Percentiles rank a stretch among this genome's conserved stretches.
These are phyloP conservation scores for Druceiella hillmani DNA, from an alignment of 2,888 invertebrate species.

Conservation along the genomic window DNA sequence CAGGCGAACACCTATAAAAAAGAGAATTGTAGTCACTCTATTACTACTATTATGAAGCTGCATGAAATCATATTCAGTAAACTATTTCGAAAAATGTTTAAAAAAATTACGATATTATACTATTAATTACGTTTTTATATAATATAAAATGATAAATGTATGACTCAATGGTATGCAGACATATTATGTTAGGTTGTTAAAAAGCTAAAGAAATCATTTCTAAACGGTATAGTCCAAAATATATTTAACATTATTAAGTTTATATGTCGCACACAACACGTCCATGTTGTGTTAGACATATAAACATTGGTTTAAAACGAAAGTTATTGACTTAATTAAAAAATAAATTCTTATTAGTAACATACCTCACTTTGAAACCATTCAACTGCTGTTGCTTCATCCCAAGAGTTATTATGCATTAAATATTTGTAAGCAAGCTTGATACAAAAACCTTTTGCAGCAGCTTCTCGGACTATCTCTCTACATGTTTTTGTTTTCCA, in stretches of 20 bases:
- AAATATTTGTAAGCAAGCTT: conserved; percentile 55
- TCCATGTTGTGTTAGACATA: too few relatives aligned
- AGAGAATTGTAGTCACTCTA: conserved; percentile 5
- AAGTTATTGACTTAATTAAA: too few relatives aligned
- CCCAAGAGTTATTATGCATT: conserved; percentile 49
- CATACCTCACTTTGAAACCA: conserved; percentile 55
- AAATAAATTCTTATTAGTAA: background rate
- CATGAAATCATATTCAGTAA: background rate
- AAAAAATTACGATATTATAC: too few relatives aligned
- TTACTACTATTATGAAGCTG: conserved; percentile 3
- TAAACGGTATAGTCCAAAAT: conserved; percentile 3
- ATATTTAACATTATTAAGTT: conserved; percentile 7
- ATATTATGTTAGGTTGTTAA: too few relatives aligned
- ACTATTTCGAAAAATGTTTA: too few relatives aligned
- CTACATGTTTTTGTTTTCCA: conserved; percentile 58
- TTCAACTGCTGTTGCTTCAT: conserved; percentile 43
- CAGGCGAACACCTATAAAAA: conserved; percentile 53
- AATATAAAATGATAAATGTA: too few relatives aligned
- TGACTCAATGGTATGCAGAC: too few relatives aligned
- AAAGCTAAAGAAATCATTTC: too few relatives aligned
- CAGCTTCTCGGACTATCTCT: conserved; percentile 63
- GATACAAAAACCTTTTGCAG: conserved; percentile 60
- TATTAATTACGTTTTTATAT: too few relatives aligned
- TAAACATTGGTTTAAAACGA: too few relatives aligned
- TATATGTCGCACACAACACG: too few relatives aligned